Conservation (phyloP, 2,888 invertebrate species). For the Trissolcus brochymenae region DNA sequence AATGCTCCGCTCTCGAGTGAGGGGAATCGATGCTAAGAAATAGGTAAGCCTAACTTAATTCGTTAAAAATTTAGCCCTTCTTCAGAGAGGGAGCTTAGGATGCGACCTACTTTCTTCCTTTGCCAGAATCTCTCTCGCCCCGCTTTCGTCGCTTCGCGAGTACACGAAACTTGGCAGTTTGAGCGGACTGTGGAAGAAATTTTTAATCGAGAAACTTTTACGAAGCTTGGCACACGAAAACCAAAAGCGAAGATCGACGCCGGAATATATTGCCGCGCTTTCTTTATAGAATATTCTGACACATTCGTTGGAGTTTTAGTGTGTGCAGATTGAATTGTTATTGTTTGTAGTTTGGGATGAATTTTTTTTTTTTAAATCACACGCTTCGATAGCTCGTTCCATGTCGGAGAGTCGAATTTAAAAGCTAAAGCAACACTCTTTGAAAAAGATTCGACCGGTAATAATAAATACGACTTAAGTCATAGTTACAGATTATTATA, state of each 20-base stretch:
- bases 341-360: conserved; percentile 11
- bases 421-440: not conserved
- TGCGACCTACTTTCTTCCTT: conserved; percentile 53
- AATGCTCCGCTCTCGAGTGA: conserved; percentile 22
- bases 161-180: conserved; percentile 60
- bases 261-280: conserved; percentile 40
- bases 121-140: conserved; percentile 16
- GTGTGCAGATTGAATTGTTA: conserved; percentile 34
- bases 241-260: conserved; percentile 50
- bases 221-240: conserved; percentile 56
- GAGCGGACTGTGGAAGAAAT: conserved; percentile 64
- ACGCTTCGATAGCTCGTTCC: no score
- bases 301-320: conserved; percentile 40
- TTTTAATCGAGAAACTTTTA: conserved; percentile 73
- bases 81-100: conserved; percentile 39
- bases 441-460: no score
- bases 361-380: not conserved
- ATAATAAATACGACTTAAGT: conserved; percentile 30
- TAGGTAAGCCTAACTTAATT: conserved; percentile 54
- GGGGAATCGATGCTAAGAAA: conserved; percentile 41
- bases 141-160: conserved; percentile 55
- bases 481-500: conserved; percentile 26
- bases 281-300: conserved; percentile 53
- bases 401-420: not conserved
- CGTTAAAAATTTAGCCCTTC: conserved; percentile 53